phyloP scores from a whole-genome alignment of 2,797 vertebrate genomes.

The Sciurus vulgaris region DNA sequence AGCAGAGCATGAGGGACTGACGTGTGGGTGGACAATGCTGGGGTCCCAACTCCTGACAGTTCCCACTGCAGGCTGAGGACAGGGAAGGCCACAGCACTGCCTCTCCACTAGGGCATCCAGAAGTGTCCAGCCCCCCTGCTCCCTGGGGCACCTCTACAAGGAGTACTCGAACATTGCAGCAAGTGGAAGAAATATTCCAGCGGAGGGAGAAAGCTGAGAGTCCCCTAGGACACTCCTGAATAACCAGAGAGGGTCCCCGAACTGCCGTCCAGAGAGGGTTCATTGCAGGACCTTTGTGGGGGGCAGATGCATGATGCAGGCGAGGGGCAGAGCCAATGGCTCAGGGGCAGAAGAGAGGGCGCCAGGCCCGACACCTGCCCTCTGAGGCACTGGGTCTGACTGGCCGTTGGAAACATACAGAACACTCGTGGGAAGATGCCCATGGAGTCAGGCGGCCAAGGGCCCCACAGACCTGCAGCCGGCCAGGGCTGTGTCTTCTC shows the following conservation, averaged over 20 bases:
- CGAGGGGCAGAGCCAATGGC: constrained; percentile 29
- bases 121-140: not conserved
- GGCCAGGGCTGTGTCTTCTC: not conserved
- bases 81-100: not conserved
- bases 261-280: constrained; percentile 1
- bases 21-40: not conserved
- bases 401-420: not conserved
- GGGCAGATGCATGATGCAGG: not conserved
- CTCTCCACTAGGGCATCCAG: not conserved
- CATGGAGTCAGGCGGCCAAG: not conserved
- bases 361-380: not conserved
- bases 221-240: constrained; percentile 7
- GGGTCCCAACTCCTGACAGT: not conserved
- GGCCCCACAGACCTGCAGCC: not conserved
- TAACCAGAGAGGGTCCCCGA: constrained; percentile 5
- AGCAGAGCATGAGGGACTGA: constrained; percentile 1
- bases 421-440: not conserved
- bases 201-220: not conserved
- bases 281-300: not conserved
- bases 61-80: not conserved
- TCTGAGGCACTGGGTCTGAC: not conserved
- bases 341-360: constrained; percentile 26
- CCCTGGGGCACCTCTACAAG: not conserved
- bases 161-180: not conserved
- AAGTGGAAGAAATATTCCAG: constrained; percentile 38